Percentiles rank a stretch among this genome's conserved stretches.
Conservation (phyloP, 2,797 vertebrate genomes). For the Phoxinus dragarum region DNA sequence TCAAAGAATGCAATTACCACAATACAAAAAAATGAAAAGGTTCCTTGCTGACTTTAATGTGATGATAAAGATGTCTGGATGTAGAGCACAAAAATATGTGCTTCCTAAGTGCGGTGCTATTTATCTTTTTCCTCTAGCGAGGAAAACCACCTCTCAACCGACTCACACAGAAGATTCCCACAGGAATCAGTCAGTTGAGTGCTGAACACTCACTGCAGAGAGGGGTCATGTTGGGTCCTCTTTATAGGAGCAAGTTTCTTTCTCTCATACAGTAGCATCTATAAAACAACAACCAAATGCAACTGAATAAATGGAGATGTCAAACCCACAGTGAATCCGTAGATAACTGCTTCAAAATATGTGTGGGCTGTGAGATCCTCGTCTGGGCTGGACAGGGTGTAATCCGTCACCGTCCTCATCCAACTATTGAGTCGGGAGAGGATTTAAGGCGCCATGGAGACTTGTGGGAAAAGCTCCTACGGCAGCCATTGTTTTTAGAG, state of each 20-base stretch:
- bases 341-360: constrained; percentile 21
- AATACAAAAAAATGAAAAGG: neutral
- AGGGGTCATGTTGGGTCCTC: neutral
- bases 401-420: constrained; percentile 45
- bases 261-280: constrained; percentile 27
- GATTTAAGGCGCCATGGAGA: constrained; percentile 32
- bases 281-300: constrained; percentile 9
- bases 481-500: constrained; percentile 28
- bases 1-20: constrained; percentile 12
- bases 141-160: neutral
- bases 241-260: constrained; percentile 2
- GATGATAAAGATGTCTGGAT: neutral
- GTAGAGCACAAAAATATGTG: neutral
- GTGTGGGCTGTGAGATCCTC: constrained; percentile 35
- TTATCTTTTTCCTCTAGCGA: constrained; percentile 7
- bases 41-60: neutral
- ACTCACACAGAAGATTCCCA: constrained; percentile 1
- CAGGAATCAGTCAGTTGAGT: neutral
- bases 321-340: constrained; percentile 11
- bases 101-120: neutral
- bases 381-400: constrained; percentile 24
- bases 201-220: neutral
- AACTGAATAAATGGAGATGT: constrained; percentile 39
- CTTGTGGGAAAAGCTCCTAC: constrained; percentile 22
- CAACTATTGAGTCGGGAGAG: constrained; percentile 41